Evolutionary conservation across 2,888 invertebrate genomes (phyloP), one percentile per base, ranked within the genome.

Genomic region (Litoditis marina): DNA sequence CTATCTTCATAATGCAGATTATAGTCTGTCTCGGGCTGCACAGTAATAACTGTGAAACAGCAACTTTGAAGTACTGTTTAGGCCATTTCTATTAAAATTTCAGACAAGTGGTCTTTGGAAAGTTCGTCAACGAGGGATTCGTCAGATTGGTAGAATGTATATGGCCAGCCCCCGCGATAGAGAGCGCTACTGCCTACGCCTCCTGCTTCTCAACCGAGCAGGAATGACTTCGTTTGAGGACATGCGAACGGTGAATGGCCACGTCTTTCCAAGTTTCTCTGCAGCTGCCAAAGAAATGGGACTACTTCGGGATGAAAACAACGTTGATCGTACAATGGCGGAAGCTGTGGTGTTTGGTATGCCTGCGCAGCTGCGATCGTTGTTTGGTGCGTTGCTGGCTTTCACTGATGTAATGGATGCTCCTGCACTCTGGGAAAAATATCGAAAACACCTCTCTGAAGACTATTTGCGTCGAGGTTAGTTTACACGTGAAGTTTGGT

Each of bases 361-460:
- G 63, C 67, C 63, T 1, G 55, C 52, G 19, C 55, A 56, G 32
- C 25, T 68, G 3, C 39, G 65, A 52, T 22, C 53, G 7, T 13
- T 65, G 31, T 68, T 68, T 34, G 55, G 25, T 1, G 46, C 53
- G 22, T 32, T 65, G 3, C 11, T 62, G 0, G 28, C 27, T 3
- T 68, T 55, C 36, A 50, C 36, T 3, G 59, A 49, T 5, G 16
- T 60, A 16, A n/a, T 39, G 25, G 22, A 51, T 30, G 46, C 31
- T 1, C 46, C 42, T 7, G 46, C 11, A 34, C n/a, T 67, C 1
- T 67, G 63, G 63, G 11, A 53, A 25, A 47, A 42, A 31, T 61
- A 30, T 22, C 51, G 53, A 34, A 28, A 8, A 3, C 13, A 47
- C 8, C 25, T 63, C 31, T 39, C 56, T 44, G 59, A 58, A 34